Percentiles rank a stretch among this genome's conserved stretches.
Conservation (phyloP, 2,113 vertebrate species). For the Hassar affinis region DNA sequence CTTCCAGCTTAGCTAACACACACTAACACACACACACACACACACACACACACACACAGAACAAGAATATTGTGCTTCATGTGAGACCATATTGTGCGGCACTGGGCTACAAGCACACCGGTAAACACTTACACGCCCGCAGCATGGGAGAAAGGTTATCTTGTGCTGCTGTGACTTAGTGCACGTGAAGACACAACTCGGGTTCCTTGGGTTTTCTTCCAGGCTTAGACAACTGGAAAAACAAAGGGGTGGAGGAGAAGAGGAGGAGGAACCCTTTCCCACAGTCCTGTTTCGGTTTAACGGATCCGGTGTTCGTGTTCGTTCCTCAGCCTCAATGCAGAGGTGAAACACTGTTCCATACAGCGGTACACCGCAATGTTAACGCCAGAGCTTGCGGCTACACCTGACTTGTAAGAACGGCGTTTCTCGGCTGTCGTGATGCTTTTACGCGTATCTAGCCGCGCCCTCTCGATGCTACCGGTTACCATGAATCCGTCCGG, state of each 20-base stretch:
- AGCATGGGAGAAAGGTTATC: conserved; percentile 15
- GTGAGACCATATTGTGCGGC: neutral
- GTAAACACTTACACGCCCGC: neutral
- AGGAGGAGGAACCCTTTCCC: neutral
- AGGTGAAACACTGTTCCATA: neutral
- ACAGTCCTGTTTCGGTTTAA: too few species aligned
- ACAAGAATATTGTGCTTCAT: neutral
- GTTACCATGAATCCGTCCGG: too few species aligned
- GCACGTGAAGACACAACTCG: conserved; percentile 19
- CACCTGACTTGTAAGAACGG: too few species aligned
- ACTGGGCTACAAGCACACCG: neutral
- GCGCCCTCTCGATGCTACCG: neutral
- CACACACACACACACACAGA: too few species aligned
- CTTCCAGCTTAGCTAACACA: neutral
- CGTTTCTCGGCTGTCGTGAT: neutral
- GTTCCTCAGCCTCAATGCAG: neutral
- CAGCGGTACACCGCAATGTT: neutral
- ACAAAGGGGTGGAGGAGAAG: neutral
- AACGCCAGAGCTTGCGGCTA: too few species aligned
- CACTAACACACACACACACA: too few species aligned
- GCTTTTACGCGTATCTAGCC: neutral
- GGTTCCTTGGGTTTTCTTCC: neutral
- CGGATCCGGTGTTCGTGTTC: neutral
- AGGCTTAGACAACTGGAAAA: conserved; percentile 7
- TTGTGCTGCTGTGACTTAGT: conserved; percentile 14